phyloP scores from a whole-genome alignment of 2,797 vertebrate species.

The Threskiornis aethiopicus region DNA sequence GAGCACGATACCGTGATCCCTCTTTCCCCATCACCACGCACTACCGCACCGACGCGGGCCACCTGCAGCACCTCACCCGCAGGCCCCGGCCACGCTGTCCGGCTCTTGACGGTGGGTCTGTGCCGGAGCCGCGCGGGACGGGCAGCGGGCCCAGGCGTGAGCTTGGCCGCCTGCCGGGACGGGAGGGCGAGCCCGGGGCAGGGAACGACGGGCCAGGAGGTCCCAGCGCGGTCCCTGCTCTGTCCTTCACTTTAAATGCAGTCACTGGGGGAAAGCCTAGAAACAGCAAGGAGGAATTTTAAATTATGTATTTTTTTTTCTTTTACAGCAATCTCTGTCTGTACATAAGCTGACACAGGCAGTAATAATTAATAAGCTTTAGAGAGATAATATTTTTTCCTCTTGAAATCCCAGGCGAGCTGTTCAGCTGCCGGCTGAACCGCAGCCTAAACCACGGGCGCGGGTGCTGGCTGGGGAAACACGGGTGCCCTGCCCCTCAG shows the following conservation, averaged over 20 bases:
- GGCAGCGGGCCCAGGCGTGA: not conserved
- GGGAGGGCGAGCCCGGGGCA: not conserved
- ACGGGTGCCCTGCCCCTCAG: not conserved
- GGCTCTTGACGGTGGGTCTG: rapidly evolving
- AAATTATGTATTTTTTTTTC: not conserved
- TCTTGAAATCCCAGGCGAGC: not conserved
- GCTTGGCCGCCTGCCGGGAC: rapidly evolving
- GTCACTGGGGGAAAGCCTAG: not conserved
- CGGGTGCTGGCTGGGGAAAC: too few species aligned
- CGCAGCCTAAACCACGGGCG: not conserved
- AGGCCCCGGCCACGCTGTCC: not conserved
- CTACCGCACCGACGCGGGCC: not conserved
- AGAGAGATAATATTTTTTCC: rapidly evolving
- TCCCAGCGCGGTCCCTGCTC: not conserved
- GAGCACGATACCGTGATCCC: too few species aligned
- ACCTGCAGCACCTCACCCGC: not conserved
- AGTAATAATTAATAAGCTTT: not conserved
- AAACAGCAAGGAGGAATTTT: not conserved
- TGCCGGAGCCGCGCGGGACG: rapidly evolving
- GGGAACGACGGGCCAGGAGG: rapidly evolving
- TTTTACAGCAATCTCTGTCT: not conserved
- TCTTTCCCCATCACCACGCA: not conserved
- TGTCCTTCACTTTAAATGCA: not conserved
- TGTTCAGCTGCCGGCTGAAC: not conserved
- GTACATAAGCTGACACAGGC: not conserved